Conservation (phyloP, 2,113 vertebrate species). For the Coturnix japonica region DNA sequence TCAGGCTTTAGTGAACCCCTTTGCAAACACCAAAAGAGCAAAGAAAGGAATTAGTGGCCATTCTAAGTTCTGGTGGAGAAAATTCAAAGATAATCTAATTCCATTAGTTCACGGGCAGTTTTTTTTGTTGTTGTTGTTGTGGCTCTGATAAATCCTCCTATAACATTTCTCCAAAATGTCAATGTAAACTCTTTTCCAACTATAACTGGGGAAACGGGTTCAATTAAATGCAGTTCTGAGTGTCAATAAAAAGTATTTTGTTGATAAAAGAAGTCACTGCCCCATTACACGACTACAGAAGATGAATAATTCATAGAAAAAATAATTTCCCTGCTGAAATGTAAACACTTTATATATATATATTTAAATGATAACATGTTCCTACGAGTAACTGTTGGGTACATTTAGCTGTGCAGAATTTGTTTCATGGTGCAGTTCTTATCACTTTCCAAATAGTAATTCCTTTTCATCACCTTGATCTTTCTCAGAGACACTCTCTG, state of each 20-base stretch:
- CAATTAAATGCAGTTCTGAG: conserved; percentile 64
- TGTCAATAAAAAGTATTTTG: conserved; percentile 57
- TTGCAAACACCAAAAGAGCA: conserved; percentile 79
- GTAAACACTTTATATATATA: conserved; percentile 39
- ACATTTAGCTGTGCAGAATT: conserved; percentile 20
- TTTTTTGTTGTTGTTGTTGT: conserved; percentile 29
- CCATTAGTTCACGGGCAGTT: conserved; percentile 68
- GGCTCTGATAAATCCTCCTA: conserved; percentile 61
- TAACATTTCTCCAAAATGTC: conserved; percentile 62
- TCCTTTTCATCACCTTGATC: neutral
- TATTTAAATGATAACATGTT: conserved; percentile 7
- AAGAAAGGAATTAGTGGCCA: conserved; percentile 79
- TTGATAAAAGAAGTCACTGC: conserved; percentile 58
- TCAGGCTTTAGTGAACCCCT: conserved; percentile 76
- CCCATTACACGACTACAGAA: conserved; percentile 15
- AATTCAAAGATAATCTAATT: conserved; percentile 83
- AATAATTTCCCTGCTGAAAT: conserved; percentile 41
- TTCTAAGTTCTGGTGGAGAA: conserved; percentile 71
- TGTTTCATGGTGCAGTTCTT: neutral
- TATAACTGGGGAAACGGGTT: conserved; percentile 60
- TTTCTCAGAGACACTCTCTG: neutral
- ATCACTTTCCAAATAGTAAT: conserved; percentile 7
- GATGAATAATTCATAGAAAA: conserved; percentile 71
- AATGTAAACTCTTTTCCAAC: conserved; percentile 64
- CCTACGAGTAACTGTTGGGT: conserved; percentile 29